Evolutionary conservation across 2,113 vertebrate species (phyloP).

Genomic region (Amphiprion ocellaris): DNA sequence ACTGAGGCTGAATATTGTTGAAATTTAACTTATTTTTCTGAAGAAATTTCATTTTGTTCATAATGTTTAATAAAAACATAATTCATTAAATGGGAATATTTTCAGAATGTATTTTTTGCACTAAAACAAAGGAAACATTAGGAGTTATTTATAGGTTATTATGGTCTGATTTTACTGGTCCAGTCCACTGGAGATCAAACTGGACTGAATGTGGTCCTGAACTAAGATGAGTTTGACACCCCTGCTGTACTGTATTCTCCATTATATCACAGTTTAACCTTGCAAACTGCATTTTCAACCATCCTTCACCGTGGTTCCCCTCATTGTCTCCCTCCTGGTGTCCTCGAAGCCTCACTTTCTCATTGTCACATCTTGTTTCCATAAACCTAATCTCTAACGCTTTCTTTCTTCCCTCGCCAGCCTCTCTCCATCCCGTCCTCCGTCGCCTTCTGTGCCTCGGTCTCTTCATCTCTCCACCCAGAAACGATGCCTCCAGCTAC

Average conservation of each 20-base stretch:
- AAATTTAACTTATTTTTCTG: no score
- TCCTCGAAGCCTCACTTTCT: constrained; percentile 39
- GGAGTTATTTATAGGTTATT: no score
- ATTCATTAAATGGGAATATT: no score
- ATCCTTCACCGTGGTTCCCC: neutral
- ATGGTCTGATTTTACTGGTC: no score
- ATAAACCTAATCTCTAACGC: constrained; percentile 24
- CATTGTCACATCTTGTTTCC: constrained; percentile 44
- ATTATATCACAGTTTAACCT: constrained; percentile 42
- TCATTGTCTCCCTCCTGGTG: constrained; percentile 15
- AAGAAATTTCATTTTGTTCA: no score
- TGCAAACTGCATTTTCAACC: neutral
- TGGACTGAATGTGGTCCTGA: neutral
- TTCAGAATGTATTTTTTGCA: no score
- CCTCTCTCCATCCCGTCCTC: constrained; percentile 2
- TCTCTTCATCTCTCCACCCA: constrained; percentile 21
- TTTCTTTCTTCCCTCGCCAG: neutral
- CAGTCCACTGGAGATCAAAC: no score
- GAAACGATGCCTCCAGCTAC: constrained; percentile 11
- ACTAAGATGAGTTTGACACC: no score
- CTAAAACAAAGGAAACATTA: no score
- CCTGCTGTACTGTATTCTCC: constrained; percentile 1
- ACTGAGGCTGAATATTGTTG: no score
- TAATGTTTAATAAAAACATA: no score
- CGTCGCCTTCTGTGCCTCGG: neutral